Evolutionary conservation across 2,888 invertebrate genomes (phyloP), one percentile per base, ranked within the genome.

Genomic region (Luffia ferchaultella): DNA sequence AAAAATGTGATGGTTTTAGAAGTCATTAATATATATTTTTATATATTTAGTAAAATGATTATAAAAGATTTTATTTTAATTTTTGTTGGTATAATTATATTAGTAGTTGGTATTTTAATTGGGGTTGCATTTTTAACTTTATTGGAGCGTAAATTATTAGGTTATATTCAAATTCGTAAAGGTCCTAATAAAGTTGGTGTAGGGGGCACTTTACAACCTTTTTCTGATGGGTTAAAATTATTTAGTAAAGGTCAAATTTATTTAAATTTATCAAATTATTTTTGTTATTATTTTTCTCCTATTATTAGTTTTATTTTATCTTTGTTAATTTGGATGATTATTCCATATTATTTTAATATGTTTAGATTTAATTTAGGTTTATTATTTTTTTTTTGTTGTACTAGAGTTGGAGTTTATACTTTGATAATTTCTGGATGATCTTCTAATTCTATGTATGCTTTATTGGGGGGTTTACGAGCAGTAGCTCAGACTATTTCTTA

Each of bases 401-500:
- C 86, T 15, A 88, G 89, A 16, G 62, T 90, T 56, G 85, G 88
- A 0, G 89, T 90, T 60, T 91, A 90, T 82, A 79, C 79, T 0
- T 66, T 89, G 48, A 86, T 91, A 68, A 61, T 88, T 58, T 74
- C 88, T 7, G 90, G 91, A 0, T 91, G 91, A 12, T 90, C 89
- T 57, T 91, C 90, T 9, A 91, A 91, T 86, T 91, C 89, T 50
- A 88, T 87, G 76, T 92, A 91, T 88, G 73, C 90, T 42, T 79
- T 91, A 66, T 85, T 92, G 63, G 90, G 91, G 0, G 84, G 87
- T 0, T 74, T 91, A 56, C 90, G 91, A 0, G 82, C 87, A 1
- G 86, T 91, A 0, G 89, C 90, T 70, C 91, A 92, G 73, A 89
- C 88, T 52, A 89, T 92, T 88, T 91, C 90, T 64, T 92, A 91